Evolutionary conservation across 1,140 invertebrate genomes (phyloP), one percentile per base, ranked within the genome.

Genomic region (Microplitis mediator): DNA sequence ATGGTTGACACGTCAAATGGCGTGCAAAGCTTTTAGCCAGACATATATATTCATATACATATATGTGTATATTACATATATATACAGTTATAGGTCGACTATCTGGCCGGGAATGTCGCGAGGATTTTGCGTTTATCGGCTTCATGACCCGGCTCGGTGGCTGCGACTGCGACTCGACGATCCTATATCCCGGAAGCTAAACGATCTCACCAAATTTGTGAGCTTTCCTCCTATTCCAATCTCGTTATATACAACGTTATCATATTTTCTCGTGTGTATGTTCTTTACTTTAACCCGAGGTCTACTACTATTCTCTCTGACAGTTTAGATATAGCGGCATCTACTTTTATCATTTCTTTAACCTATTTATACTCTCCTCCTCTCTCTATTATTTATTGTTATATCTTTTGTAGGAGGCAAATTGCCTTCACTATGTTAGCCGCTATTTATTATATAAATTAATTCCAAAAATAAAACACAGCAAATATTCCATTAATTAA

Each of bases 21-120:
- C 62, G 71, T 74, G 72, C 73, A 78, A 76, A 76, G 73, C 73
- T 78, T 76, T 78, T 70, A 76, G 73, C 63, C 32, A n/a, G 36
- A 64, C 36, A 64, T 64, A 6, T 13, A 64, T 64, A 23, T 39
- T 14, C 8, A 31, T 32, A 61, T 61, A 32, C 58, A 13, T 35
- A 32, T 23, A 62, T 62, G 16, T 62, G 60, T 62, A 34, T 31
- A 62, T 62, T 14, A 23, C 8, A 23, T 9, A 9, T 5, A 39
- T 36, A 8, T 64, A 35, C 4, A 39, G 34, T 3, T 64, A 34
- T 36, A 45, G n/a, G 32, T 4, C 34, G 60, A 50, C 3, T 69
- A 64, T 73, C 61, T 65, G 23, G 52, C 61, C 63, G 71, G 39
- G 16, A 60, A 39, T 73, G 65, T 66, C 61, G 67, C 67, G 71